A percentile compares a stretch with the other conserved stretches of the same genome.
Conservation (phyloP, 2,113 vertebrate species). For the Anoura caudifer region DNA sequence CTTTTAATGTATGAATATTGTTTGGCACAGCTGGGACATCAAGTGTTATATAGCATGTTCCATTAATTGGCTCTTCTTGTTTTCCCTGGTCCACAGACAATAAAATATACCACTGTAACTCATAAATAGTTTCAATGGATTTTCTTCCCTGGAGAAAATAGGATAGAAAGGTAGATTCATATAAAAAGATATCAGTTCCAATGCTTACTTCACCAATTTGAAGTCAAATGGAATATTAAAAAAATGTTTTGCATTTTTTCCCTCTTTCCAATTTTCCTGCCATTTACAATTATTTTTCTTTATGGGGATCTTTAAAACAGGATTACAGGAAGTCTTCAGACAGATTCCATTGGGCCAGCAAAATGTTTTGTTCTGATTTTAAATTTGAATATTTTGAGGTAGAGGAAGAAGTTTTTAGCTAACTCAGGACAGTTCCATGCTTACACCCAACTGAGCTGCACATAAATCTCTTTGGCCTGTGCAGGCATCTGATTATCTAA, state of each 20-base stretch:
- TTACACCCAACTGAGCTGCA: neutral
- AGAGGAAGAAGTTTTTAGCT: neutral
- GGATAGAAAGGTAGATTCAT: conserved; percentile 25
- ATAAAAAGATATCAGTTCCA: conserved; percentile 4
- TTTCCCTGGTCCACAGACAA: conserved; percentile 29
- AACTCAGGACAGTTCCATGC: neutral
- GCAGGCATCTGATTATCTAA: neutral
- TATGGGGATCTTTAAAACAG: neutral
- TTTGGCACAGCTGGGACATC: conserved; percentile 28
- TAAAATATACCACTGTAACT: conserved; percentile 25
- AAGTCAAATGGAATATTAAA: neutral
- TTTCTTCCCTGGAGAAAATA: neutral
- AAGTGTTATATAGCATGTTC: neutral
- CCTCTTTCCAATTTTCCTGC: neutral
- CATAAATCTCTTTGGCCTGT: neutral
- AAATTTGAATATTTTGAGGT: neutral
- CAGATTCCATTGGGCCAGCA: neutral
- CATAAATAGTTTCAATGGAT: neutral
- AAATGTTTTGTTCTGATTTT: neutral
- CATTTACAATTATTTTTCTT: conserved; percentile 11
- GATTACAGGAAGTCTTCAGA: neutral
- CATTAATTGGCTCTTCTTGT: neutral
- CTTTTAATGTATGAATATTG: conserved; percentile 5
- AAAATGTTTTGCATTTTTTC: neutral
- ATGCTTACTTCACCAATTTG: neutral